Percentiles rank a stretch among this genome's conserved stretches.
These are phyloP conservation scores for Rhodinocichla rosea DNA, from an alignment of 2,113 vertebrate species.

Conservation along the genomic window DNA sequence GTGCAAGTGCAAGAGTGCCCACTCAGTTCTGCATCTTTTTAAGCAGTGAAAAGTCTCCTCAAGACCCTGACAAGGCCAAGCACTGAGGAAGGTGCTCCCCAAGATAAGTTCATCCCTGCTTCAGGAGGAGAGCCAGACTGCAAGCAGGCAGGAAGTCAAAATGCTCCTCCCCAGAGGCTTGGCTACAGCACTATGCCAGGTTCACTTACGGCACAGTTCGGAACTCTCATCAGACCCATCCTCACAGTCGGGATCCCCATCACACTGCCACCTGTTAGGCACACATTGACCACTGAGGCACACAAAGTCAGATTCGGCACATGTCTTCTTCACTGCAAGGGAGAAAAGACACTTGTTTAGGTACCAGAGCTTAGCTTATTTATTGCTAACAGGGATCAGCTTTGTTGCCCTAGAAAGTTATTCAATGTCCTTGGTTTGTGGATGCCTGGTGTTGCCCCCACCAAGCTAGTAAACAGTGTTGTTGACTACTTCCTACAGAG, in stretches of 20 bases:
- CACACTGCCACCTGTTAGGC: slow-evolving; percentile 94
- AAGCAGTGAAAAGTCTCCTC: background rate
- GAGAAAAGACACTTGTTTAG: background rate
- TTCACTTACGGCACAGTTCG: slow-evolving; percentile 91
- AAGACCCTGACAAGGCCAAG: background rate
- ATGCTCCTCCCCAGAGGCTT: accelerated
- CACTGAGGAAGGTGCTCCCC: background rate
- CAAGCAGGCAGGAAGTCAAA: background rate
- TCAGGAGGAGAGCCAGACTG: background rate
- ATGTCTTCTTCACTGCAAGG: slow-evolving; percentile 88
- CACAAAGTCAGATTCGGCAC: slow-evolving; percentile 86
- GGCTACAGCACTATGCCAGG: background rate
- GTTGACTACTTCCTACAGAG: background rate
- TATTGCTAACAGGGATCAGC: background rate
- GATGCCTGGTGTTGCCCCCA: background rate
- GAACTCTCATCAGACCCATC: slow-evolving; percentile 90
- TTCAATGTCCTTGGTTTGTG: background rate
- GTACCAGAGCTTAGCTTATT: background rate
- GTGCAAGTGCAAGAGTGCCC: background rate
- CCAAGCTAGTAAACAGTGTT: background rate
- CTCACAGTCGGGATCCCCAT: slow-evolving; percentile 94
- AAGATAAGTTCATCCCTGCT: background rate
- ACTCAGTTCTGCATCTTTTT: background rate
- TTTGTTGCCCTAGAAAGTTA: background rate
- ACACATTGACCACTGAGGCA: slow-evolving; percentile 91